phyloP scores from a whole-genome alignment of 2,113 vertebrate genomes.

The Barbus barbus region DNA sequence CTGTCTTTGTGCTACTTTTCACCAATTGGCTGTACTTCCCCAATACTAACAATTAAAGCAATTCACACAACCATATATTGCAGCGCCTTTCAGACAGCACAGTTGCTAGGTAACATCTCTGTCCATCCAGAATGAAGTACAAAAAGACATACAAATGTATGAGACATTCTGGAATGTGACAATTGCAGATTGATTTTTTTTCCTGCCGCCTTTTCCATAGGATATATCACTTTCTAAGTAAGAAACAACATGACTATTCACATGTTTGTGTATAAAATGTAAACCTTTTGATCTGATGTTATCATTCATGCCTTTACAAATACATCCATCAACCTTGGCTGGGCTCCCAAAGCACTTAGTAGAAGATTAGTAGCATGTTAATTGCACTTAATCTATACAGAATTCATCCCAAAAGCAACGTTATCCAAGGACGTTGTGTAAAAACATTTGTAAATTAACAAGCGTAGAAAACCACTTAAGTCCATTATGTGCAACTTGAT shows the following conservation, averaged over 20 bases:
- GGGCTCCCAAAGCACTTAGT: neutral
- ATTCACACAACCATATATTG: slow-evolving; percentile 27
- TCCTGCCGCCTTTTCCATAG: neutral
- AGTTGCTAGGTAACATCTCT: slow-evolving; percentile 58
- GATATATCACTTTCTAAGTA: neutral
- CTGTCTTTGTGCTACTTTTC: slow-evolving; percentile 12
- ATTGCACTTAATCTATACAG: neutral
- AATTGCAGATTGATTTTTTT: slow-evolving; percentile 17
- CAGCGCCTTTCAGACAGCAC: slow-evolving; percentile 28
- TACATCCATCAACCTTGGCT: neutral
- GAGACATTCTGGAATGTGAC: slow-evolving; percentile 33
- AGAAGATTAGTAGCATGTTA: too few relatives aligned
- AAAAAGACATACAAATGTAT: slow-evolving; percentile 4
- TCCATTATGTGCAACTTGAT: slow-evolving; percentile 5
- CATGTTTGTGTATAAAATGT: neutral
- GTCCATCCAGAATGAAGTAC: slow-evolving; percentile 14
- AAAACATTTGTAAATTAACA: neutral
- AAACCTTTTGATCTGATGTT: neutral
- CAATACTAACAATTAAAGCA: slow-evolving; percentile 50
- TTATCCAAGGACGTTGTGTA: neutral
- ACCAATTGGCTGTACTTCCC: slow-evolving; percentile 8
- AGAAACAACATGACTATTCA: neutral
- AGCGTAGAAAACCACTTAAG: neutral
- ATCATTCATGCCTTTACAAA: neutral
- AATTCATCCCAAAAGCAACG: neutral